Evolutionary conservation across 2,888 invertebrate species (phyloP).

Genomic region (Ischnura elegans): DNA sequence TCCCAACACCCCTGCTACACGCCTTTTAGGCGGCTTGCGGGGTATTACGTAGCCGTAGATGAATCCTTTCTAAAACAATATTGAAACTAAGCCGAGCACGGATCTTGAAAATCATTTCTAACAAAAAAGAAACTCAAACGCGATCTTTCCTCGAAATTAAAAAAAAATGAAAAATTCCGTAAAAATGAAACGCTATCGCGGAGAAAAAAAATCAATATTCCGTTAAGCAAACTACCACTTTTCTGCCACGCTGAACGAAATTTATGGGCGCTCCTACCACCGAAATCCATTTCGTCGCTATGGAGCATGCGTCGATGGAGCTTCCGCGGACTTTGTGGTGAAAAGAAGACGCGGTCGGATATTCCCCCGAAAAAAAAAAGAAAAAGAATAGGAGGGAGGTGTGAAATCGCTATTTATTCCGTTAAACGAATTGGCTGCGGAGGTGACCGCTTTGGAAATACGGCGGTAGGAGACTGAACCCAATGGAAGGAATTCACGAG

Average conservation of each 20-base stretch:
- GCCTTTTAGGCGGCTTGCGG: no score
- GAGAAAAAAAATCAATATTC: neutral
- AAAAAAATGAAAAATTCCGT: no score
- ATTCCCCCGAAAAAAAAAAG: neutral
- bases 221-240: neutral
- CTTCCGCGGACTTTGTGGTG: neutral
- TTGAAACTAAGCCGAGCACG: no score
- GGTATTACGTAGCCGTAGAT: no score
- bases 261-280: neutral
- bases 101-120: no score
- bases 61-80: no score
- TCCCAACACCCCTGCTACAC: no score
- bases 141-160: no score
- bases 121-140: no score
- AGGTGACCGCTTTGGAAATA: neutral
- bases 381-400: neutral
- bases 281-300: neutral
- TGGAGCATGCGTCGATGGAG: neutral
- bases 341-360: neutral
- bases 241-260: neutral
- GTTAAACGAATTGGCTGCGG: neutral
- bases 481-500: neutral
- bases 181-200: no score
- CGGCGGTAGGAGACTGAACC: neutral
- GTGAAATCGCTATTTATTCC: slow-evolving; percentile 25